These are phyloP conservation scores for Haplochromis vanheusdeni DNA, from an alignment of 2,113 vertebrate genomes.

Conservation along the genomic window DNA sequence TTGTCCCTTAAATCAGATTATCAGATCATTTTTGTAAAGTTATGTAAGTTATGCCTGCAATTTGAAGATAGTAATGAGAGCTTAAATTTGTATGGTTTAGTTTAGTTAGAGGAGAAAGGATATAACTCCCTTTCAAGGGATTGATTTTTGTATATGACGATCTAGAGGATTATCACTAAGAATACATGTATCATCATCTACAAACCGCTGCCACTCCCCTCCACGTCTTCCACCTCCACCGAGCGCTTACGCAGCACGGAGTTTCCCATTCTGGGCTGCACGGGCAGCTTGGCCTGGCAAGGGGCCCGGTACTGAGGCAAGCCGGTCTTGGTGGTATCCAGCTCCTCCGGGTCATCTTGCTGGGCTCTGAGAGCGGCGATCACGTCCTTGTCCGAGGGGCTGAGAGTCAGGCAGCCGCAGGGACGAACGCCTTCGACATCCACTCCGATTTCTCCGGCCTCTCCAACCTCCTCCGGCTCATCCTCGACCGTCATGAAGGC, in stretches of 20 bases:
- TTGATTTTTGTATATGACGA: background rate
- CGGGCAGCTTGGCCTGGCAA: constrained; percentile 49
- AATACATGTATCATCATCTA: constrained; percentile 6
- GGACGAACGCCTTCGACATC: constrained; percentile 30
- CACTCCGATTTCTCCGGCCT: background rate
- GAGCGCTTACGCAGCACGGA: constrained; percentile 67
- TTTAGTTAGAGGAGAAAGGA: constrained; percentile 16
- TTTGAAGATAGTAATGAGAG: background rate
- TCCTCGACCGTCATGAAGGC: constrained; percentile 67
- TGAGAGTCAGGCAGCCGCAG: constrained; percentile 74
- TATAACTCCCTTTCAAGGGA: constrained; percentile 8
- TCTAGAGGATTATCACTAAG: constrained; percentile 17
- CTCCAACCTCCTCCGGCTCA: constrained; percentile 32
- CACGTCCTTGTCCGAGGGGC: constrained; percentile 65
- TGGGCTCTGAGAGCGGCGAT: constrained; percentile 66
- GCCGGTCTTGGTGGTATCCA: constrained; percentile 72
- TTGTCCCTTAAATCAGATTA: background rate
- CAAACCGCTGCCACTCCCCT: constrained; percentile 77
- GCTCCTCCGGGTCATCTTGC: constrained; percentile 65
- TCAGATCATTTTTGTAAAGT: background rate
- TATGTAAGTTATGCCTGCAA: background rate
- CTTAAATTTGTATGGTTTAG: background rate
- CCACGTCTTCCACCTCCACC: constrained; percentile 63
- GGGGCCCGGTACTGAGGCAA: constrained; percentile 66
- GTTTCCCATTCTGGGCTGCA: constrained; percentile 45